Conservation (phyloP, 2,797 vertebrate species). For the Choloepus didactylus region DNA sequence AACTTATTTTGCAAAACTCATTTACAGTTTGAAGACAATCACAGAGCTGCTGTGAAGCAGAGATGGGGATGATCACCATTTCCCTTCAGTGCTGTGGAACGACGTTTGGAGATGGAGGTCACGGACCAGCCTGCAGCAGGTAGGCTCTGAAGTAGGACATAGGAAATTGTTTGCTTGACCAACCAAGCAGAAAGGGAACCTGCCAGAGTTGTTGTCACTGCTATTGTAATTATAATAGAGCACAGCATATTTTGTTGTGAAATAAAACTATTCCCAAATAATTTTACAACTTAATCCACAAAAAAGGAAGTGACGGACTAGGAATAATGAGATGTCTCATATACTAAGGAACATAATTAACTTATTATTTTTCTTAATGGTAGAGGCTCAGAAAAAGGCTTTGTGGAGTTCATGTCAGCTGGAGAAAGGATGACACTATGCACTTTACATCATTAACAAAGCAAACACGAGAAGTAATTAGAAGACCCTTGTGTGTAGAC, state of each 20-base stretch:
- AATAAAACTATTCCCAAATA: background rate
- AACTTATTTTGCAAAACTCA: conserved; percentile 75
- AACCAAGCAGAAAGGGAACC: conserved; percentile 56
- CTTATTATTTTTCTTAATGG: conserved; percentile 45
- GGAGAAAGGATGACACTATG: background rate
- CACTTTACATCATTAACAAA: background rate
- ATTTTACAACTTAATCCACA: background rate
- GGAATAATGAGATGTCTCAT: background rate
- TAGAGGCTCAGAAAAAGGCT: background rate
- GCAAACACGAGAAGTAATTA: background rate
- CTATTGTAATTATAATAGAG: conserved; percentile 34
- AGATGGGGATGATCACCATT: background rate
- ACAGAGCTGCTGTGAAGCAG: conserved; percentile 64
- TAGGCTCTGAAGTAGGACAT: conserved; percentile 59
- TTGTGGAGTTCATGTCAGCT: background rate
- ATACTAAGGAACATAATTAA: background rate
- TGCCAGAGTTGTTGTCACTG: background rate
- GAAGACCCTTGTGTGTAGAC: background rate
- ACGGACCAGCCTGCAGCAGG: conserved; percentile 56
- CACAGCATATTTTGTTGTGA: background rate
- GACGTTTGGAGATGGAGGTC: conserved; percentile 56
- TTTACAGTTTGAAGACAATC: conserved; percentile 72
- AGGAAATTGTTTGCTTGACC: conserved; percentile 61
- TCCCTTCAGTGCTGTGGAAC: background rate
- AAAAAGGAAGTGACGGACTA: background rate